These are phyloP conservation scores for Paradoxurus hermaphroditus DNA, from an alignment of 2,113 vertebrate genomes.

Conservation along the genomic window DNA sequence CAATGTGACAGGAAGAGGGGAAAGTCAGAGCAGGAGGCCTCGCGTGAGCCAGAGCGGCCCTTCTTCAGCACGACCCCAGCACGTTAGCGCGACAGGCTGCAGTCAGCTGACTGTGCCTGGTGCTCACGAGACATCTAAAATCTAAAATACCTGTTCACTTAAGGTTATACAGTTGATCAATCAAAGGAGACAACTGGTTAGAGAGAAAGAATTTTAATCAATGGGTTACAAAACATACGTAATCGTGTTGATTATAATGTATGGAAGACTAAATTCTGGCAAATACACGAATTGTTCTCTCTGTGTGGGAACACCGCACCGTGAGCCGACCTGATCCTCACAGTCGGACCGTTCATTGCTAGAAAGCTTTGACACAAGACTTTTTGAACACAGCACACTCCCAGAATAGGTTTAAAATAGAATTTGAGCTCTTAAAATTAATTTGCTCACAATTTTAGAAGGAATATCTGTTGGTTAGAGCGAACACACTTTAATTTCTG, in stretches of 20 bases:
- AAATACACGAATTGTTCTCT: neutral
- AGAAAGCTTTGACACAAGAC: neutral
- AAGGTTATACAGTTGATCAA: neutral
- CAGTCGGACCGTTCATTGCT: neutral
- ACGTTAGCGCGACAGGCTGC: rapidly evolving
- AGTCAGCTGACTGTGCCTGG: neutral
- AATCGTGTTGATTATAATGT: conserved; percentile 6
- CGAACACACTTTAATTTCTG: neutral
- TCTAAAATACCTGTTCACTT: neutral
- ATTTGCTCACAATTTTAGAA: conserved; percentile 36
- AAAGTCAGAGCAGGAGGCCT: neutral
- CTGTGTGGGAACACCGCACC: neutral
- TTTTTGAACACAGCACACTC: neutral
- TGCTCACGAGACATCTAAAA: neutral
- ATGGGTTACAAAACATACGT: neutral
- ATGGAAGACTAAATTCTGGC: neutral
- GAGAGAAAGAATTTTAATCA: conserved; percentile 58
- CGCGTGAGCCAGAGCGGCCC: neutral
- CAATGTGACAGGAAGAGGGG: neutral
- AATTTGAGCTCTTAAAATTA: neutral
- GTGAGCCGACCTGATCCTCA: neutral
- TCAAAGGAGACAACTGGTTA: conserved; percentile 2
- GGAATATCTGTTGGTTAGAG: neutral
- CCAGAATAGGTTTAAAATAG: neutral
- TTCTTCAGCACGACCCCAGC: neutral